Evolutionary conservation across 1,140 invertebrate species (phyloP), one percentile per base, ranked within the genome.

Genomic region (Sycophaga agraensis): DNA sequence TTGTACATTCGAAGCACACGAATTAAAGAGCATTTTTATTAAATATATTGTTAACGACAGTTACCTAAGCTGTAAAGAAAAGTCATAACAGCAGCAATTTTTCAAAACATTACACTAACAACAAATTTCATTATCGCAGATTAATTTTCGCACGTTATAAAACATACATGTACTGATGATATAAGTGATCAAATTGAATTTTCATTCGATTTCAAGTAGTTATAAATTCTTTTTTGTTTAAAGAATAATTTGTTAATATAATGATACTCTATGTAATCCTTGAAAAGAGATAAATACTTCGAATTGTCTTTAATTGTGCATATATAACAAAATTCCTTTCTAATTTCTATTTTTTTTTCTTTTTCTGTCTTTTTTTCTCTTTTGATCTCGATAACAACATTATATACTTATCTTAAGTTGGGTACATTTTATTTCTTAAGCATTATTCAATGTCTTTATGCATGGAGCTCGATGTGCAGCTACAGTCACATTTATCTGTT

Each of bases 391-490:
- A 45, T 61, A 54, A 61, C 22, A 46, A 60, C 14, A 48, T 61
- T 53, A 35, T 54, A 61, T 39, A 54, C 42, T 43, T 65, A 58
- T 65, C 64, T 65, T 63, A 45, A 55, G 67, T 74, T 73, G 54
- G 67, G 68, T 74, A 73, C 64, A 59, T 74, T 72, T 17, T 54
- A 28, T 75, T 63, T 72, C 78, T 75, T 70, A 66, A 78, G 75
- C 76, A 71, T 78, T 79, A 70, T 78, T 81, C 70, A 78, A 74
- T 81, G 77, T 79, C 71, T 77, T 76, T 76, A 70, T 81, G 79
- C 79, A 81, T 81, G 79, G 73, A 76, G 74, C 77, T 81, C 78
- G 72, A 79, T 80, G 77, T 79, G 76, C 78, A 79, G 77, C 75
- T 74, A 72, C 77, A 78, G 59, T 77, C 72, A 77, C 66, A 78